Evolutionary conservation across 2,888 invertebrate species (phyloP).

Genomic region (Dendrolimus houi): DNA sequence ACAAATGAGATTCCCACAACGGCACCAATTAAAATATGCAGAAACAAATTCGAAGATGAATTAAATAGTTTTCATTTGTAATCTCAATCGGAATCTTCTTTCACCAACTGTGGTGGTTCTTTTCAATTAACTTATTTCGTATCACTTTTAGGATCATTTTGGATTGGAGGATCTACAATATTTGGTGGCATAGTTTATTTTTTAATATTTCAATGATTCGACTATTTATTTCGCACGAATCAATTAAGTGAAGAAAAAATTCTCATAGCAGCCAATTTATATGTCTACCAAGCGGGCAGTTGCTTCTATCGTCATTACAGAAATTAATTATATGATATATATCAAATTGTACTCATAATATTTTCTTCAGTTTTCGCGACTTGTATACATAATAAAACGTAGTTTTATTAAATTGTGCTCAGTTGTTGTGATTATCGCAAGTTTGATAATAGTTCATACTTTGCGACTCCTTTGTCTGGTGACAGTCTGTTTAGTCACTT

Average conservation of each 20-base stretch:
- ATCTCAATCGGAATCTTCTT: slow-evolving; percentile 9
- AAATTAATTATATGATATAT: too few species aligned
- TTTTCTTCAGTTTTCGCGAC: too few species aligned
- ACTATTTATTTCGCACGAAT: neutral
- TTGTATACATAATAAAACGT: too few species aligned
- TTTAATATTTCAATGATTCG: neutral
- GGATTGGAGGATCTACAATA: slow-evolving; percentile 6
- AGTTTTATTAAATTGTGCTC: too few species aligned
- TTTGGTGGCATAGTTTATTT: slow-evolving; percentile 14
- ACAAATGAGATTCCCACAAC: slow-evolving; percentile 29
- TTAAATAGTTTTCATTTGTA: slow-evolving; percentile 32
- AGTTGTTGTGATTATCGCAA: too few species aligned
- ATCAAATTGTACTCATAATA: too few species aligned
- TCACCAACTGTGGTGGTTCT: slow-evolving; percentile 3
- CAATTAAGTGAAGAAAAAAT: neutral
- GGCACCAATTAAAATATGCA: slow-evolving; percentile 39
- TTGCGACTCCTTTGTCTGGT: too few species aligned
- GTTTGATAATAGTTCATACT: too few species aligned
- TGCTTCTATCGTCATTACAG: too few species aligned
- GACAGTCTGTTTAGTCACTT: too few species aligned
- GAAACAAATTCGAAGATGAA: slow-evolving; percentile 30
- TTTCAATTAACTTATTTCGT: slow-evolving; percentile 6
- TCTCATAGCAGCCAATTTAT: neutral
- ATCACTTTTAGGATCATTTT: slow-evolving; percentile 4
- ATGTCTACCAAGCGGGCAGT: neutral